Evolutionary conservation across 2,113 vertebrate genomes (phyloP).

Genomic region (Rhinogobius similis): DNA sequence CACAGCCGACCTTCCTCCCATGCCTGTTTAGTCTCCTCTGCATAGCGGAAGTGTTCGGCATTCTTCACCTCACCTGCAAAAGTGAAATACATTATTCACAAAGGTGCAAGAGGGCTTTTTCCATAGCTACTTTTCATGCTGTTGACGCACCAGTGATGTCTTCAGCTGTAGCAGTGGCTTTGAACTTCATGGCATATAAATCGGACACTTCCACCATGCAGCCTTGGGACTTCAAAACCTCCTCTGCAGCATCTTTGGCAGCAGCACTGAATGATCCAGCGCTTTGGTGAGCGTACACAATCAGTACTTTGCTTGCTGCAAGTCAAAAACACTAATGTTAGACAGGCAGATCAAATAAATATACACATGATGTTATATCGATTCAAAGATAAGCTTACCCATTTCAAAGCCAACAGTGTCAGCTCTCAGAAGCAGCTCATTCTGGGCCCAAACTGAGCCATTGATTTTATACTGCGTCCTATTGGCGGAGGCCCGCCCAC

Average conservation of each 20-base stretch:
- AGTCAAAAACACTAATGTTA: not conserved
- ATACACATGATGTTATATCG: not conserved
- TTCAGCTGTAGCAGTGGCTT: constrained; percentile 72
- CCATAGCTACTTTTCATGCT: not conserved
- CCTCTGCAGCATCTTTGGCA: constrained; percentile 75
- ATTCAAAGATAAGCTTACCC: constrained; percentile 26
- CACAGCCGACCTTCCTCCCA: constrained; percentile 77
- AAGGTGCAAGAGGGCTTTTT: not conserved
- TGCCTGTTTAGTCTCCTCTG: constrained; percentile 63
- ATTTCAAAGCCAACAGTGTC: constrained; percentile 9
- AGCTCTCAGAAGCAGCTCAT: not conserved
- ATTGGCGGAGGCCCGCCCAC: not conserved
- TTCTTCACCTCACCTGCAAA: constrained; percentile 69
- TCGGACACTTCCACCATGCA: constrained; percentile 79
- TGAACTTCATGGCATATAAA: constrained; percentile 82
- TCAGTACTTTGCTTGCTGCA: constrained; percentile 68
- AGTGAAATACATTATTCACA: not conserved
- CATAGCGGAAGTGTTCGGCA: constrained; percentile 72
- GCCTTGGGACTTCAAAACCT: constrained; percentile 64
- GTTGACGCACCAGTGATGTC: constrained; percentile 73
- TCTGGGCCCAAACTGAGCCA: accelerated
- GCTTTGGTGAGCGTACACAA: constrained; percentile 81
- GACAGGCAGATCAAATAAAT: not conserved
- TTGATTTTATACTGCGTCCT: constrained; percentile 31
- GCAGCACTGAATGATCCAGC: constrained; percentile 80